Evolutionary conservation across 2,797 vertebrate genomes (phyloP).

Genomic region (Ataeniobius toweri): DNA sequence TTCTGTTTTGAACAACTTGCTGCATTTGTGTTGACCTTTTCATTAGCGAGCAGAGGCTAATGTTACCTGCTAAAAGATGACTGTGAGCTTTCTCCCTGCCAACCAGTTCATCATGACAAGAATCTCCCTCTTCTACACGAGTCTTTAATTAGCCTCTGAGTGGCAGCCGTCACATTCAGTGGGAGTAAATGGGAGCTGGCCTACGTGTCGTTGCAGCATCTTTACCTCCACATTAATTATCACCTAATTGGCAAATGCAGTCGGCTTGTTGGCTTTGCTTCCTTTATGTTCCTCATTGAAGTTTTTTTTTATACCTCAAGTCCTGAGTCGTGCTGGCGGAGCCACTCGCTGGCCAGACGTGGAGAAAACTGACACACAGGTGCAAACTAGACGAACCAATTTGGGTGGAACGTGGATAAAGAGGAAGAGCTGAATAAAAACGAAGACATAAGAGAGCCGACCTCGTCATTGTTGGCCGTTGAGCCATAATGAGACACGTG

Average conservation of each 20-base stretch:
- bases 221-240: conserved; percentile 90
- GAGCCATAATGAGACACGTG: conserved; percentile 90
- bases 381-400: conserved; percentile 85
- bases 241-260: conserved; percentile 85
- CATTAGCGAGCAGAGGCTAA: conserved; percentile 44
- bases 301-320: conserved; percentile 61
- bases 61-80: conserved; percentile 59
- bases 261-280: conserved; percentile 53
- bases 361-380: conserved; percentile 78
- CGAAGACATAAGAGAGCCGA: conserved; percentile 64
- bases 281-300: conserved; percentile 76
- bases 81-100: conserved; percentile 85
- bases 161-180: conserved; percentile 79
- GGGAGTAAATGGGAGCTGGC: conserved; percentile 83
- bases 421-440: conserved; percentile 61
- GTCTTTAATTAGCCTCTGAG: conserved; percentile 86
- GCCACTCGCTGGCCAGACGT: conserved; percentile 81
- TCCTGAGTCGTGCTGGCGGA: conserved; percentile 68
- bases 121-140: conserved; percentile 81
- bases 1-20: conserved; percentile 19
- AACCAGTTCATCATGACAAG: conserved; percentile 89
- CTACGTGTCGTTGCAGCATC: conserved; percentile 79
- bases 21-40: conserved; percentile 76
- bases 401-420: conserved; percentile 62
- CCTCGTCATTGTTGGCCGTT: conserved; percentile 68